phyloP scores from a whole-genome alignment of 2,888 invertebrate genomes.

The Perizoma affinitatum region DNA sequence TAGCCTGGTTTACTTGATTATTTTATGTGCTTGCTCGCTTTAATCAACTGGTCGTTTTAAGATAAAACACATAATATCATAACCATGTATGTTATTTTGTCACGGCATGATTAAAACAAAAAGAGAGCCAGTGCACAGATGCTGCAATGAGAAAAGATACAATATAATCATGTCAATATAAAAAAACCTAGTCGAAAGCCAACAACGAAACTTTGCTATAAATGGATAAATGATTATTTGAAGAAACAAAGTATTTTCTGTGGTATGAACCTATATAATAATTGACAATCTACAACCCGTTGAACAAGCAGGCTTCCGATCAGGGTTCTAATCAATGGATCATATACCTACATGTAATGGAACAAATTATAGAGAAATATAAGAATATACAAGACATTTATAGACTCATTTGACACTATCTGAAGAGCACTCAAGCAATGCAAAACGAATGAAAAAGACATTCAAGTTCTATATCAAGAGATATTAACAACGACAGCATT shows the following conservation, averaged over 20 bases:
- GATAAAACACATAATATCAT: background rate
- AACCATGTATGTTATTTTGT: background rate
- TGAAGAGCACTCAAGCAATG: slow-evolving; percentile 1
- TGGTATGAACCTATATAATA: no score
- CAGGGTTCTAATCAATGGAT: slow-evolving; percentile 16
- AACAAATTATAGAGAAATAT: background rate
- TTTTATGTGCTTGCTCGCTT: slow-evolving; percentile 3
- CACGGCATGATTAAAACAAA: no score
- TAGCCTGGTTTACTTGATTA: slow-evolving; percentile 17
- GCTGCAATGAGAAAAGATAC: no score
- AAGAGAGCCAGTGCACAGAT: no score
- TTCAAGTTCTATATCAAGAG: background rate
- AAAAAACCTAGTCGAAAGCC: no score
- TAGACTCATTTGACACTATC: slow-evolving; percentile 2
- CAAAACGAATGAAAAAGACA: background rate
- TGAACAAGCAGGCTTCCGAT: slow-evolving; percentile 24
- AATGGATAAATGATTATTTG: no score
- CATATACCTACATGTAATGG: slow-evolving; percentile 7
- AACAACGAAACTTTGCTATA: no score
- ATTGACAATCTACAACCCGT: slow-evolving; percentile 1
- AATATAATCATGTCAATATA: no score
- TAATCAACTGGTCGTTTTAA: slow-evolving; percentile 1
- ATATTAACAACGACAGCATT: background rate
- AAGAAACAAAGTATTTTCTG: no score
- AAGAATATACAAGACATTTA: slow-evolving; percentile 1